Conservation (phyloP, 2,888 invertebrate genomes). For the Beris morrisii region DNA sequence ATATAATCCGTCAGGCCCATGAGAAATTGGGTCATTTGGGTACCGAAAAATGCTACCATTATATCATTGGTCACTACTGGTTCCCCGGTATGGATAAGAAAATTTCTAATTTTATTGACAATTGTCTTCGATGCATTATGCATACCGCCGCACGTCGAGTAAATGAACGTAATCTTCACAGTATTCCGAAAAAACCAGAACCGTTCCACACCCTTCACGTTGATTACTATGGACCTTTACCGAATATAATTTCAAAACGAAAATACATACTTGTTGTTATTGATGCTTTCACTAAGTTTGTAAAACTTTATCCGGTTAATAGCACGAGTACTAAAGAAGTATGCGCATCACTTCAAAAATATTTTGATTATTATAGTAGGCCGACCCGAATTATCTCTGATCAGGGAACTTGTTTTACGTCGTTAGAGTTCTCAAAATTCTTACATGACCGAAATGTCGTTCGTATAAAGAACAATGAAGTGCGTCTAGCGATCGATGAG, state of each 20-base stretch:
- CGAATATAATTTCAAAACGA: not conserved
- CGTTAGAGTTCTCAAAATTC: slow-evolving; percentile 16
- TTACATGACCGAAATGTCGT: not conserved
- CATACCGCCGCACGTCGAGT: too few relatives aligned
- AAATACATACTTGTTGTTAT: slow-evolving; percentile 7
- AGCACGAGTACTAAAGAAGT: not conserved
- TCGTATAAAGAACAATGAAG: not conserved
- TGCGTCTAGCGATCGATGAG: too few relatives aligned
- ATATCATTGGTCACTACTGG: slow-evolving; percentile 43
- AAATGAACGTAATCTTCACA: not conserved
- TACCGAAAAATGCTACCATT: slow-evolving; percentile 43
- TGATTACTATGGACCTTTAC: slow-evolving; percentile 1
- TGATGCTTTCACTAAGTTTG: slow-evolving; percentile 20
- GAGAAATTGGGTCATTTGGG: slow-evolving; percentile 45
- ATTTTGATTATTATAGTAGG: slow-evolving; percentile 12
- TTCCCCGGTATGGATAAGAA: slow-evolving; percentile 44
- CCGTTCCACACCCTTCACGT: slow-evolving; percentile 3
- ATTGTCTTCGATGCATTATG: too few relatives aligned
- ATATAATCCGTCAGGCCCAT: slow-evolving; percentile 40
- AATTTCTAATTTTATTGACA: too few relatives aligned
- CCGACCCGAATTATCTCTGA: slow-evolving; percentile 2
- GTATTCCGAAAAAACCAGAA: slow-evolving; percentile 6
- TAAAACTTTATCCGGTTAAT: slow-evolving; percentile 11
- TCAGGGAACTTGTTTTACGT: slow-evolving; percentile 17
- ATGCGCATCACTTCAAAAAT: not conserved